Percentiles rank a stretch among this genome's conserved stretches.
These are phyloP conservation scores for Ctenicera cuprea DNA, from an alignment of 2,888 invertebrate genomes.

Conservation along the genomic window DNA sequence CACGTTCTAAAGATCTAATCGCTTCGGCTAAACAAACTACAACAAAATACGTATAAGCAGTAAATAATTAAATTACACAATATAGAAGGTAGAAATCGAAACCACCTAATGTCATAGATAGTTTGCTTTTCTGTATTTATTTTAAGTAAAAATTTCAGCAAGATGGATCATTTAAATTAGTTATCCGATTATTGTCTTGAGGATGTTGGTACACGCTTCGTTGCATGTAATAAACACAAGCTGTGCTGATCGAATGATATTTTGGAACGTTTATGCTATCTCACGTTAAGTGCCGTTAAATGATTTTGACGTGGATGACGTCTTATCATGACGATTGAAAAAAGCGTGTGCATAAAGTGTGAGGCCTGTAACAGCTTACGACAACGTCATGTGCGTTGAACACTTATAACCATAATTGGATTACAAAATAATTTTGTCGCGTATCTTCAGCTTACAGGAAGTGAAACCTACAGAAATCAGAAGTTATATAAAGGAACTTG, in stretches of 20 bases:
- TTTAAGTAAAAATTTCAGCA: neutral
- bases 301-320: constrained; percentile 59
- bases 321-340: constrained; percentile 65
- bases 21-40: neutral
- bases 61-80: too few species aligned
- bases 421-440: constrained; percentile 50
- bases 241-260: constrained; percentile 43
- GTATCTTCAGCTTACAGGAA: constrained; percentile 36
- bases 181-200: constrained; percentile 36
- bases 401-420: constrained; percentile 56
- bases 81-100: too few species aligned
- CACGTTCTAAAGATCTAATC: neutral
- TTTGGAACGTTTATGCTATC: constrained; percentile 44
- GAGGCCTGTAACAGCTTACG: constrained; percentile 60
- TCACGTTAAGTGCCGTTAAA: constrained; percentile 48
- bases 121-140: too few species aligned
- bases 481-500: neutral
- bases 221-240: constrained; percentile 38
- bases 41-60: too few species aligned
- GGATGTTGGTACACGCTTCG: constrained; percentile 28
- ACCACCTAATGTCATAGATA: too few species aligned
- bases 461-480: constrained; percentile 17
- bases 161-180: constrained; percentile 27
- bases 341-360: constrained; percentile 64
- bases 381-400: constrained; percentile 63